phyloP scores from a whole-genome alignment of 2,113 vertebrate species.

The Syngnathus typhle region DNA sequence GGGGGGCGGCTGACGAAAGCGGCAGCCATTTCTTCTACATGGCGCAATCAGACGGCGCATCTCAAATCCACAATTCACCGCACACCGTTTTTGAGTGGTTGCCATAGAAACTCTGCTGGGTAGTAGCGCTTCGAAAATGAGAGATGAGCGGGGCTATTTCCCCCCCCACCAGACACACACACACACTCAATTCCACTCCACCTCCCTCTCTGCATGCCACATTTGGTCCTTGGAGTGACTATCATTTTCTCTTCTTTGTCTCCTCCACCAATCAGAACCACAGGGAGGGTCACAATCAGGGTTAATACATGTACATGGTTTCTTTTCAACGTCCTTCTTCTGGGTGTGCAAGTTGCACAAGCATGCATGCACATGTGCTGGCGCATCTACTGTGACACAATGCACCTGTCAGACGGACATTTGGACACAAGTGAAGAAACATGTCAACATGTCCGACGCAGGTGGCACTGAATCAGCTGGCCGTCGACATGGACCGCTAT shows the following conservation, averaged over 20 bases:
- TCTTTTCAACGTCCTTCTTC: not conserved
- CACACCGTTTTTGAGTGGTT: conserved; percentile 74
- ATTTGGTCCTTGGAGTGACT: conserved; percentile 66
- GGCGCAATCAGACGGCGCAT: conserved; percentile 71
- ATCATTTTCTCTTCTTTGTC: conserved; percentile 47
- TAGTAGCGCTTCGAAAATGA: conserved; percentile 72
- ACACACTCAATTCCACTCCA: conserved; percentile 27
- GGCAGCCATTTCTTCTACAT: conserved; percentile 64
- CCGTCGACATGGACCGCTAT: conserved; percentile 30
- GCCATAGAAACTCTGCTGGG: conserved; percentile 74
- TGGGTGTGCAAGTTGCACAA: conserved; percentile 22
- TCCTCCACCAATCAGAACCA: conserved; percentile 4
- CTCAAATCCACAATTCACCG: conserved; percentile 71
- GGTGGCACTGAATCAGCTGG: conserved; percentile 37
- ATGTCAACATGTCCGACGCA: conserved; percentile 14
- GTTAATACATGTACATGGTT: conserved; percentile 10
- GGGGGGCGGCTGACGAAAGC: conserved; percentile 58
- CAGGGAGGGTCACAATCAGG: conserved; percentile 9
- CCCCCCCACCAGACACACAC: conserved; percentile 45
- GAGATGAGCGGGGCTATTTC: conserved; percentile 72
- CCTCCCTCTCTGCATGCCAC: conserved; percentile 41
- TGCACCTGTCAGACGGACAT: conserved; percentile 11
- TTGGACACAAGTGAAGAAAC: conserved; percentile 5
- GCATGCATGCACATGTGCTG: conserved; percentile 3
- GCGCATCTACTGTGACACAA: conserved; percentile 5